Percentiles rank a stretch among this genome's conserved stretches.
These are phyloP conservation scores for Syncerus caffer DNA, from an alignment of 2,797 vertebrate species.

Conservation along the genomic window DNA sequence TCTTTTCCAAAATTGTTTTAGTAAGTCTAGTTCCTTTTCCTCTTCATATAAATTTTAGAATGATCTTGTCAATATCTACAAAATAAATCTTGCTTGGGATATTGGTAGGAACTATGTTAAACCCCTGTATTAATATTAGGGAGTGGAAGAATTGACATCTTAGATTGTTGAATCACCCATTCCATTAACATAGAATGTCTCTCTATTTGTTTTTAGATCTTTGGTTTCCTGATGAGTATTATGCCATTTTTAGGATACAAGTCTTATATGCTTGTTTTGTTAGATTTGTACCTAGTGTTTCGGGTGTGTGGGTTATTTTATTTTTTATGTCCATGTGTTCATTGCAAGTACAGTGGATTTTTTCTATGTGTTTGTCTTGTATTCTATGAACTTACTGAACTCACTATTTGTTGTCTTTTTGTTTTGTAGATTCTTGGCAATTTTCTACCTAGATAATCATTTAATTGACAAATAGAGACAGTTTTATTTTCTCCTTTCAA, in stretches of 20 bases:
- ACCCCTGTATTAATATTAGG: background rate
- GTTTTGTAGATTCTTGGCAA: background rate
- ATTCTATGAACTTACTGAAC: background rate
- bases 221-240: background rate
- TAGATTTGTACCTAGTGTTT: background rate
- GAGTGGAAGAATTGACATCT: background rate
- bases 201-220: background rate
- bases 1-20: background rate
- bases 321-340: background rate
- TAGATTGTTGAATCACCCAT: background rate
- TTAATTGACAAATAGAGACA: background rate
- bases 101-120: background rate
- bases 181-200: background rate
- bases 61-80: background rate
- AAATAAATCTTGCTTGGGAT: background rate
- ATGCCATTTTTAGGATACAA: background rate
- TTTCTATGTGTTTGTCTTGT: background rate
- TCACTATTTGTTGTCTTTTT: background rate
- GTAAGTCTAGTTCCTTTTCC: background rate
- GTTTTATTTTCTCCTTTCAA: background rate
- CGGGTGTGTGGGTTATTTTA: background rate
- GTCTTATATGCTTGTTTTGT: background rate
- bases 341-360: background rate
- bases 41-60: constrained; percentile 3
- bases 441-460: background rate